Evolutionary conservation across 1,140 invertebrate genomes (phyloP).

Genomic region (Periplaneta americana): DNA sequence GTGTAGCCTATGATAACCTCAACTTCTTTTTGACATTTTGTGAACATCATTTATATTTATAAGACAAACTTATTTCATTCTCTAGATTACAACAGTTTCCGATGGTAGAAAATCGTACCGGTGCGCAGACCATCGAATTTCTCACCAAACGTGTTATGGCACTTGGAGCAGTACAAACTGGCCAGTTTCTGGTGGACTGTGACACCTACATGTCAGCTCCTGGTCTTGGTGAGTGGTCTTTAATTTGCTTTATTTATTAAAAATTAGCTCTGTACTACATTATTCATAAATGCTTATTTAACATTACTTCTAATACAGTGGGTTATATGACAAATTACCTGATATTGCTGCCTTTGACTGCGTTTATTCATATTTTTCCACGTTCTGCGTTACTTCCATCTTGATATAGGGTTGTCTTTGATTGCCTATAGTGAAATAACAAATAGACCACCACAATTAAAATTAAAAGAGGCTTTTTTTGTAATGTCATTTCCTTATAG

Average conservation of each 20-base stretch:
- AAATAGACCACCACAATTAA: too few relatives aligned
- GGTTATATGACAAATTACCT: not conserved
- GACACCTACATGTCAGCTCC: constrained; percentile 84
- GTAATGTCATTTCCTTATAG: too few relatives aligned
- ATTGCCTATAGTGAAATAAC: not conserved
- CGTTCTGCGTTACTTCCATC: not conserved
- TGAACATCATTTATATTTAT: not conserved
- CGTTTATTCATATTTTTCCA: not conserved
- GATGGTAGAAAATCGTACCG: constrained; percentile 78
- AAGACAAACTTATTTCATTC: not conserved
- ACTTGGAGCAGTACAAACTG: constrained; percentile 78
- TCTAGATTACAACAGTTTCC: constrained; percentile 71
- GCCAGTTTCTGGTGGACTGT: constrained; percentile 90
- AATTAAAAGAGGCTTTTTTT: too few relatives aligned
- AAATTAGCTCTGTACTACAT: not conserved
- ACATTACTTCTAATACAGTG: not conserved
- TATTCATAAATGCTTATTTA: not conserved
- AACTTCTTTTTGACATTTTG: not conserved
- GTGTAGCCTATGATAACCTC: too few relatives aligned
- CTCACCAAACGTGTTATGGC: constrained; percentile 79
- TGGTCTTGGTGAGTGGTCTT: constrained; percentile 50
- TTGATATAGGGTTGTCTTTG: not conserved
- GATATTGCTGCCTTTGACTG: not conserved
- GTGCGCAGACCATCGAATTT: constrained; percentile 77
- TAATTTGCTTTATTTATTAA: not conserved